Evolutionary conservation across 2,797 vertebrate species (phyloP), one percentile per base, ranked within the genome.

Genomic region (Molossus molossus): DNA sequence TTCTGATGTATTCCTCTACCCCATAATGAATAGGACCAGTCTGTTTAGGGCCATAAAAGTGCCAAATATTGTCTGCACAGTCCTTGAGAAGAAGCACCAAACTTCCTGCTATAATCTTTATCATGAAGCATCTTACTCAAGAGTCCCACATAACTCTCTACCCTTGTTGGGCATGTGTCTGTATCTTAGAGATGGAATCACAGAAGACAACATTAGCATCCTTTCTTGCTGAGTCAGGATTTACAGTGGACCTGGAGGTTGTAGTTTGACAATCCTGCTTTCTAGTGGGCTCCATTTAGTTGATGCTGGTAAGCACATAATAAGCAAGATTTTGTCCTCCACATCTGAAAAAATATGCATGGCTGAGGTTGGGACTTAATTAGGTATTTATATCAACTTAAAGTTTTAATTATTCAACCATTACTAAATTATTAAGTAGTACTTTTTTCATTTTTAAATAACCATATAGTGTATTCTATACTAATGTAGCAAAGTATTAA

Each of bases 361-460:
- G 62, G 13, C 57, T 91, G 11, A 83, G 27, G 15, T 82, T 94
- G 37, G 48, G 50, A 75, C 20, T 92, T 87, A 48, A 40, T 1
- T 8, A 27, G 87, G 14, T 64, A 20, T 33, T 79, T 57, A 25
- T 84, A 67, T 75, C 27, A 80, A 73, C 58, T 79, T 96, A 88
- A 95, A 97, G 93, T 55, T 50, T 67, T 20, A 69, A 85, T 90
- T 94, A 76, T 0, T 89, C 57, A 94, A 15, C 37, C 76, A 69
- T 81, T 94, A 73, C 55, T 85, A 91, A 93, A 55, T 94, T 90
- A 89, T 57, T n/a, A 81, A 86, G 15, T 81, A 86, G 12, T 23
- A 18, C 62, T 95, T 97, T 90, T 94, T 91, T 88, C 40, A 88
- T 82, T 95, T 94, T 58, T 13, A 82, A 96, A 73, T 64, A 25